These are phyloP conservation scores for Ophion obscuratus DNA, from an alignment of 2,888 invertebrate genomes.

Conservation along the genomic window DNA sequence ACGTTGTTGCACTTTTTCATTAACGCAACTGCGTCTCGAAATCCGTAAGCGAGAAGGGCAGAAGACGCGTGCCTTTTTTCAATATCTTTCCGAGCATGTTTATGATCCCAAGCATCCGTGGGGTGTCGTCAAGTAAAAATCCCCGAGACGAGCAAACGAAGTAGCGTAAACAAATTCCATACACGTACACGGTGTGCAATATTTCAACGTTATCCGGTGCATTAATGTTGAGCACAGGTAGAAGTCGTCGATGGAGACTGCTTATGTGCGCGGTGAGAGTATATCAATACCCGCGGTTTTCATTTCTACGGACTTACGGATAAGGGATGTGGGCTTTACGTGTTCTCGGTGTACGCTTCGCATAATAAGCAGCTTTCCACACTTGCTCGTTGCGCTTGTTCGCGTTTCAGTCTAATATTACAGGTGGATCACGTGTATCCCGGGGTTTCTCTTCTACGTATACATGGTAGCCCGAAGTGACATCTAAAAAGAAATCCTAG, in stretches of 20 bases:
- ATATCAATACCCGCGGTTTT: slow-evolving; percentile 33
- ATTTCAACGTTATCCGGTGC: slow-evolving; percentile 14
- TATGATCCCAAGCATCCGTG: not conserved
- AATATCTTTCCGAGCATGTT: not conserved
- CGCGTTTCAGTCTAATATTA: slow-evolving; percentile 44
- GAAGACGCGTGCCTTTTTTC: not conserved
- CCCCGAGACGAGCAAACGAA: not conserved
- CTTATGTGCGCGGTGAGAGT: slow-evolving; percentile 7
- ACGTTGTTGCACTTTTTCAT: not conserved
- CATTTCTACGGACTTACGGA: slow-evolving; percentile 29
- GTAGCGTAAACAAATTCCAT: not conserved
- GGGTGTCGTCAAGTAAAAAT: not conserved
- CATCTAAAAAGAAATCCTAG: not conserved
- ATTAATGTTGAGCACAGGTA: not conserved
- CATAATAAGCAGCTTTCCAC: slow-evolving; percentile 53
- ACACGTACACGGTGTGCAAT: slow-evolving; percentile 18
- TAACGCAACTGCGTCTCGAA: not conserved
- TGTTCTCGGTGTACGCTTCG: slow-evolving; percentile 29
- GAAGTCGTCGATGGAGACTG: slow-evolving; percentile 27
- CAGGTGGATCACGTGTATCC: slow-evolving; percentile 26
- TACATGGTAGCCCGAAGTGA: not conserved
- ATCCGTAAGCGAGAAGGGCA: not conserved
- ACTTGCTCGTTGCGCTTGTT: slow-evolving; percentile 30
- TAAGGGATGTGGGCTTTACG: slow-evolving; percentile 2
- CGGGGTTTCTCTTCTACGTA: not conserved